Evolutionary conservation across 1,140 invertebrate species (phyloP).

Genomic region (Caenorhabditis tropicalis): DNA sequence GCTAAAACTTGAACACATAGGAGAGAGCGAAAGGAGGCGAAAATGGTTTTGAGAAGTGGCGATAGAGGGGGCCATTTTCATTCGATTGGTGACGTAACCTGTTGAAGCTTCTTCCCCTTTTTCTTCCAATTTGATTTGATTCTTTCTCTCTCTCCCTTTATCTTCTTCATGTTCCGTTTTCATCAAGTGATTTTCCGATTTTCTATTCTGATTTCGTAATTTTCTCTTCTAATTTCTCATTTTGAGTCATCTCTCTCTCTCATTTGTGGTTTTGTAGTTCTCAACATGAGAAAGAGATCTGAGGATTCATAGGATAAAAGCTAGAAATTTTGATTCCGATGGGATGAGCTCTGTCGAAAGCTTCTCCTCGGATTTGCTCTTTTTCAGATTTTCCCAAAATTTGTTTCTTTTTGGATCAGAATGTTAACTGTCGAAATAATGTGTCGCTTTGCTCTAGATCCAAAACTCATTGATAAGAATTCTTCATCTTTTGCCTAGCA

Average conservation of each 20-base stretch:
- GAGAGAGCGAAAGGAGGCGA: not conserved
- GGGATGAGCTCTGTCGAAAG: no score
- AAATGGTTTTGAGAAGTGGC: not conserved
- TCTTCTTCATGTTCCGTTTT: not conserved
- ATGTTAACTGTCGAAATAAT: no score
- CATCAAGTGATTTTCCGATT: not conserved
- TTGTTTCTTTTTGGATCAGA: no score
- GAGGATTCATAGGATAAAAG: no score
- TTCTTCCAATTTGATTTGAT: slow-evolving; percentile 36
- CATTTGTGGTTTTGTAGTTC: not conserved
- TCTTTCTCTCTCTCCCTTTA: not conserved
- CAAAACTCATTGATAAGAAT: no score
- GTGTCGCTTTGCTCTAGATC: no score
- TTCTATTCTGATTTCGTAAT: not conserved
- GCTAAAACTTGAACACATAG: slow-evolving; percentile 39
- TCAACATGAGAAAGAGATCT: not conserved
- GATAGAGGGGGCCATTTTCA: not conserved
- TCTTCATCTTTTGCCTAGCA: no score
- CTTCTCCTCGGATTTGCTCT: no score
- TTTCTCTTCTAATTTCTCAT: not conserved
- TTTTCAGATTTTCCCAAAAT: no score
- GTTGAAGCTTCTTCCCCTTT: slow-evolving; percentile 12
- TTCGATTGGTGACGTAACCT: slow-evolving; percentile 39
- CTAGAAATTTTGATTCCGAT: no score
- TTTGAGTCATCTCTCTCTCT: not conserved